Evolutionary conservation across 2,797 vertebrate species (phyloP).

Genomic region (Trachurus trachurus): DNA sequence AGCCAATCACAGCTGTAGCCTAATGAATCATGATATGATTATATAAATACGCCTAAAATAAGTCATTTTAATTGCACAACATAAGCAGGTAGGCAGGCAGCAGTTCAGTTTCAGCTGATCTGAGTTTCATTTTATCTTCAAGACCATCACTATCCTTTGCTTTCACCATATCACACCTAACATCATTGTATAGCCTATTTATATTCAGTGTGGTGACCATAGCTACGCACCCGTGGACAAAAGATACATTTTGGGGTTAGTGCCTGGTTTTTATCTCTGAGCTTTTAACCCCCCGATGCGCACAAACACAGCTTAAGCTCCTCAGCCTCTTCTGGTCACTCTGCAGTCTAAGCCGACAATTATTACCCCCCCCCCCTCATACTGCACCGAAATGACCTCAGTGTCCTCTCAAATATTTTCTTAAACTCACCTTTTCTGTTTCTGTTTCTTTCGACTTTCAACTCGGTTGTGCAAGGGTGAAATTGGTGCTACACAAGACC

Average conservation of each 20-base stretch:
- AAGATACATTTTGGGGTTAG: conserved; percentile 54
- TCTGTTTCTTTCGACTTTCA: background rate
- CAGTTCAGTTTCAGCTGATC: background rate
- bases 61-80: background rate
- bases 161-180: conserved; percentile 19
- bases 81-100: background rate
- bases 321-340: conserved; percentile 27
- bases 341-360: conserved; percentile 22
- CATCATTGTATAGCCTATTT: conserved; percentile 30
- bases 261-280: conserved; percentile 49
- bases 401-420: conserved; percentile 16
- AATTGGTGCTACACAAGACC: conserved; percentile 1
- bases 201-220: conserved; percentile 50
- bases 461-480: background rate
- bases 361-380: background rate
- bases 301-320: conserved; percentile 46
- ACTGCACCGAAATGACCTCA: background rate
- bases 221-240: conserved; percentile 34
- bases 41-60: conserved; percentile 1
- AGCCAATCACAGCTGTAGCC: conserved; percentile 10
- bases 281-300: conserved; percentile 59
- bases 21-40: conserved; percentile 1
- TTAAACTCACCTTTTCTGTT: background rate
- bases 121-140: background rate
- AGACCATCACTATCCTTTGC: conserved; percentile 14